Evolutionary conservation across 2,888 invertebrate species (phyloP).

Genomic region (Campoletis raptor): DNA sequence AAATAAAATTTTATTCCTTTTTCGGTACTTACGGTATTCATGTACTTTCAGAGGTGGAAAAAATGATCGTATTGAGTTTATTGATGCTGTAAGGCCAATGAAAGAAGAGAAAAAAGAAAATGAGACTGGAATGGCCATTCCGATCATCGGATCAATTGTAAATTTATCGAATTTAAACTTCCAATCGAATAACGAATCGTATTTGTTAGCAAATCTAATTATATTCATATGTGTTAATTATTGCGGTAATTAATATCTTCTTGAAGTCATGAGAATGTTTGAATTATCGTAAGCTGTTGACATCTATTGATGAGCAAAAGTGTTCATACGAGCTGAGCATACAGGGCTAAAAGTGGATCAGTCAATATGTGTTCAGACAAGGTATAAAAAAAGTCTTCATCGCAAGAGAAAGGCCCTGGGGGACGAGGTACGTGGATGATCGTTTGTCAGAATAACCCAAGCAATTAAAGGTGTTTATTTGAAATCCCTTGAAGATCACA

Average conservation of each 20-base stretch:
- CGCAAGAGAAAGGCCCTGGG: not conserved
- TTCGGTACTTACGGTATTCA: conserved; percentile 48
- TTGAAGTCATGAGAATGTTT: not conserved
- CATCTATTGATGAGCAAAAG: not conserved
- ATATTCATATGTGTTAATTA: not conserved
- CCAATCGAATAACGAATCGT: not conserved
- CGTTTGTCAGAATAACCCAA: conserved; percentile 22
- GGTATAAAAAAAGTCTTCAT: not conserved
- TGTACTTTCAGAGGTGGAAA: conserved; percentile 31
- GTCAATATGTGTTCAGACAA: not conserved
- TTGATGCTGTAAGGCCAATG: conserved; percentile 9
- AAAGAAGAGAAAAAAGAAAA: not conserved
- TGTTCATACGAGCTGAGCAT: not conserved
- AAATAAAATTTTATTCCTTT: conserved; percentile 63
- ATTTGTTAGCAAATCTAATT: not conserved
- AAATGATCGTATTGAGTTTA: conserved; percentile 43
- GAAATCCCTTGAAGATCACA: conserved; percentile 49
- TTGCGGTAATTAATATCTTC: not conserved
- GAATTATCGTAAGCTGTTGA: not conserved
- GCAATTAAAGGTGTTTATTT: conserved; percentile 50
- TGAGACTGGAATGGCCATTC: not conserved
- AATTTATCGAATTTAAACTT: not conserved
- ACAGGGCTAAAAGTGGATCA: not conserved
- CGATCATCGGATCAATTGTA: not conserved
- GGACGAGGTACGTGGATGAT: not conserved